Evolutionary conservation across 2,113 vertebrate species (phyloP).

Genomic region (Callionymus lyra): DNA sequence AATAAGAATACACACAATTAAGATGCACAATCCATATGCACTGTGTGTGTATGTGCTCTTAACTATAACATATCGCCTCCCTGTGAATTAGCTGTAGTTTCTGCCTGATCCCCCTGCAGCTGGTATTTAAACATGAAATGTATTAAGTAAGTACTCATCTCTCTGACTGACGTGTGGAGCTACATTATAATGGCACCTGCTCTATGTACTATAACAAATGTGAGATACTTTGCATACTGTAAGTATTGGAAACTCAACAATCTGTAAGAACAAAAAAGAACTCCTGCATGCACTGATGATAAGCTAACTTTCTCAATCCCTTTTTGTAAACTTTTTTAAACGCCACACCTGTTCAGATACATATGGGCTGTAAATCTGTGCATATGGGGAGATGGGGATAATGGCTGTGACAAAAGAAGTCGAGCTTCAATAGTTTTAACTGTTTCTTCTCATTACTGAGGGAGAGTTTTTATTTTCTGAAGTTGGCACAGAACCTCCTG

Average conservation of each 20-base stretch:
- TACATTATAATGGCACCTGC: slow-evolving; percentile 54
- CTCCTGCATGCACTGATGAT: slow-evolving; percentile 64
- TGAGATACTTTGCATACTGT: slow-evolving; percentile 46
- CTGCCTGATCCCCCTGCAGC: slow-evolving; percentile 59
- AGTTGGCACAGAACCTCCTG: slow-evolving; percentile 18
- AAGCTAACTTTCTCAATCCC: slow-evolving; percentile 53
- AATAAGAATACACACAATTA: slow-evolving; percentile 15
- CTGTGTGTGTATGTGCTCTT: slow-evolving; percentile 40
- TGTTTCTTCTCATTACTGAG: slow-evolving; percentile 20
- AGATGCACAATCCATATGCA: slow-evolving; percentile 30
- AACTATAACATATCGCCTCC: slow-evolving; percentile 44
- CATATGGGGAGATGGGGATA: slow-evolving; percentile 15
- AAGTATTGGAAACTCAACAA: slow-evolving; percentile 48
- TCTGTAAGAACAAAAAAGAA: slow-evolving; percentile 37
- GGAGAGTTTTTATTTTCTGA: slow-evolving; percentile 3
- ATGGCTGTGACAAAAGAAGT: slow-evolving; percentile 27
- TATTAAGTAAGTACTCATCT: slow-evolving; percentile 64
- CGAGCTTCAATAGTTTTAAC: slow-evolving; percentile 26
- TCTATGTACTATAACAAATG: slow-evolving; percentile 49
- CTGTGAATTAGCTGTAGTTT: slow-evolving; percentile 63
- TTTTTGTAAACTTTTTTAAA: slow-evolving; percentile 43
- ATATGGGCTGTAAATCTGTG: slow-evolving; percentile 30
- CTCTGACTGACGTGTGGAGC: slow-evolving; percentile 49
- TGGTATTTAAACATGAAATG: slow-evolving; percentile 60
- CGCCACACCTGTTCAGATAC: slow-evolving; percentile 42